A percentile compares a stretch with the other conserved stretches of the same genome.
Evolutionary conservation across 1,140 invertebrate genomes (phyloP).

Genomic region (Cepaea nemoralis): DNA sequence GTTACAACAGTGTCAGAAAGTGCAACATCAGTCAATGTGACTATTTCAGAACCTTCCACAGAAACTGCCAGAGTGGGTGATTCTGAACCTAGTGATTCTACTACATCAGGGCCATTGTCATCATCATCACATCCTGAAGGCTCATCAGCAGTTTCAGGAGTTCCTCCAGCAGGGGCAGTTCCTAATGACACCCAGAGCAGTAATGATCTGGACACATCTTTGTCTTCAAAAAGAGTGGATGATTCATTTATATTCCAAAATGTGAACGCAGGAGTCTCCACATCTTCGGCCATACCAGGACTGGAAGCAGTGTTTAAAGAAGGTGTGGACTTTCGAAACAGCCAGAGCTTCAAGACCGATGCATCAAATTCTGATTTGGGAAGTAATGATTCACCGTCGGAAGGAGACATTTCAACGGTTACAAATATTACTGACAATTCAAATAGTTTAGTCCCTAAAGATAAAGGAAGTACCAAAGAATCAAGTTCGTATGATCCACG

Average conservation of each 20-base stretch:
- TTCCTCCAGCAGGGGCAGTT: background rate
- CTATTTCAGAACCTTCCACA: background rate
- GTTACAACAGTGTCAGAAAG: background rate
- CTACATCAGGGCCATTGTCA: background rate
- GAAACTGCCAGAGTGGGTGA: background rate
- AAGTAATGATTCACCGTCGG: background rate
- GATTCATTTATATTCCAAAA: slow-evolving; percentile 18
- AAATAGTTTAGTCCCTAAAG: background rate
- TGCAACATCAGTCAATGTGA: background rate
- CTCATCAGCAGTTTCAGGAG: background rate
- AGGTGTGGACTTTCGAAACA: slow-evolving; percentile 8
- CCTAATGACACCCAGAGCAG: background rate
- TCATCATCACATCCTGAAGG: background rate
- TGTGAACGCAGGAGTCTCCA: background rate
- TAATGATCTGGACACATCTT: background rate
- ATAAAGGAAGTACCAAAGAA: background rate
- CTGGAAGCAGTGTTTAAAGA: background rate
- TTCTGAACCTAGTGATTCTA: background rate
- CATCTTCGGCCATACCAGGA: background rate
- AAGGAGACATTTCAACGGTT: background rate
- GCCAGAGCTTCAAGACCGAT: background rate
- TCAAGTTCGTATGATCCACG: slow-evolving; percentile 3
- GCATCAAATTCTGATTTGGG: background rate
- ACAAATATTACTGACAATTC: background rate
- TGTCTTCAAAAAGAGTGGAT: background rate